phyloP scores from a whole-genome alignment of 2,113 vertebrate species.

The Anhinga anhinga region DNA sequence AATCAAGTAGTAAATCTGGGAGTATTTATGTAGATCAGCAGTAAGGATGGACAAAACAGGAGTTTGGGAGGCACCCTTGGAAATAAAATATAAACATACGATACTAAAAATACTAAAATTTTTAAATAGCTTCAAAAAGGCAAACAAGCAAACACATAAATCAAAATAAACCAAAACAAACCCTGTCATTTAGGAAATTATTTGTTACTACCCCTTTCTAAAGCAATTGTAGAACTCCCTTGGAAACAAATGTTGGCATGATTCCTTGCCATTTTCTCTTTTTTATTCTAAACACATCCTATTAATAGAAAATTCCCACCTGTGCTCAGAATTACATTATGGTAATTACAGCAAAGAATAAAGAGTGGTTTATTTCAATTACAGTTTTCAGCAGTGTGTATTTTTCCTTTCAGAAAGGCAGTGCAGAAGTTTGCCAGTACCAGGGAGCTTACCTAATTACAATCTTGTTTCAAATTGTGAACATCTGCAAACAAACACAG shows the following conservation, averaged over 20 bases:
- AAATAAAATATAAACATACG: background rate
- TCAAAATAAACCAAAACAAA: background rate
- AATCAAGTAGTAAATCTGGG: background rate
- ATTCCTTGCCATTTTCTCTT: background rate
- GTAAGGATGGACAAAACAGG: background rate
- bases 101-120: background rate
- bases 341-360: slow-evolving; percentile 17
- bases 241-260: background rate
- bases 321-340: slow-evolving; percentile 27
- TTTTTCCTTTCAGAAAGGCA: slow-evolving; percentile 21
- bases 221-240: background rate
- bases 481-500: background rate
- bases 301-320: slow-evolving; percentile 10
- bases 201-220: background rate
- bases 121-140: background rate
- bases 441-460: background rate
- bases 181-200: background rate
- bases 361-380: slow-evolving; percentile 22
- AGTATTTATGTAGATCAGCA: background rate
- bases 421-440: background rate
- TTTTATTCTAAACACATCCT: slow-evolving; percentile 17
- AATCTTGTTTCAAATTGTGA: background rate
- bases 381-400: background rate
- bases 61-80: background rate
- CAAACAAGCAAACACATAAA: background rate